Conservation (phyloP, 2,113 vertebrate species). For the Forbesichthys agassizii region DNA sequence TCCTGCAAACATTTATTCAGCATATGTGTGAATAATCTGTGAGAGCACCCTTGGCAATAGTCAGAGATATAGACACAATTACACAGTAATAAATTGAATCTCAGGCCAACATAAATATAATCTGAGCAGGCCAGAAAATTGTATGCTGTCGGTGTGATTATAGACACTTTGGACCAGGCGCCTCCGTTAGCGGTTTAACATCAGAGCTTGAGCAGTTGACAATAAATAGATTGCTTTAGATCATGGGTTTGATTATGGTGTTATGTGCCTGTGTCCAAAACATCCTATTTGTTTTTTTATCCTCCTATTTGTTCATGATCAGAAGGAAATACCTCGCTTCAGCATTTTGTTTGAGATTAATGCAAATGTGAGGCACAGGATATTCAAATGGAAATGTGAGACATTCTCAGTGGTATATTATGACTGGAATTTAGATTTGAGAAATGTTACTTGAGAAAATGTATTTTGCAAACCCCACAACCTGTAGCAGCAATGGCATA, state of each 20-base stretch:
- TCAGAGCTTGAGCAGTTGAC: constrained; percentile 49
- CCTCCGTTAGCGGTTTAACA: constrained; percentile 51
- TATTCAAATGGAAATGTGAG: background rate
- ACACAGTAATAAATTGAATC: constrained; percentile 70
- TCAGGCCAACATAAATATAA: constrained; percentile 63
- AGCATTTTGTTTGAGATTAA: constrained; percentile 15
- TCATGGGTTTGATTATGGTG: constrained; percentile 34
- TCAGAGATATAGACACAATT: constrained; percentile 68
- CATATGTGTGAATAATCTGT: constrained; percentile 66
- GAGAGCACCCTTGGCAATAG: constrained; percentile 54
- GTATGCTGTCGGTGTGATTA: constrained; percentile 59
- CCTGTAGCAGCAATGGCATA: no score
- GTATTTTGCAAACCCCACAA: no score
- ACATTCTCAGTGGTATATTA: background rate
- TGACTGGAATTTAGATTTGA: background rate
- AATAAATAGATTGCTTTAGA: constrained; percentile 50
- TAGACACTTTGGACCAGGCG: constrained; percentile 53
- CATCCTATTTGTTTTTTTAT: constrained; percentile 29
- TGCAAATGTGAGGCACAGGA: constrained; percentile 16
- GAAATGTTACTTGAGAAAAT: no score
- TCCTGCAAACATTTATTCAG: constrained; percentile 56
- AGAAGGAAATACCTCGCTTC: constrained; percentile 20
- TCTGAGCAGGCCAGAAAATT: constrained; percentile 60
- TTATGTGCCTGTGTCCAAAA: constrained; percentile 44
- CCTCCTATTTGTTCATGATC: constrained; percentile 21